Base-by-base conservation (phyloP, 2,113 vertebrate genomes). In the Trogon melanurus region DNA sequence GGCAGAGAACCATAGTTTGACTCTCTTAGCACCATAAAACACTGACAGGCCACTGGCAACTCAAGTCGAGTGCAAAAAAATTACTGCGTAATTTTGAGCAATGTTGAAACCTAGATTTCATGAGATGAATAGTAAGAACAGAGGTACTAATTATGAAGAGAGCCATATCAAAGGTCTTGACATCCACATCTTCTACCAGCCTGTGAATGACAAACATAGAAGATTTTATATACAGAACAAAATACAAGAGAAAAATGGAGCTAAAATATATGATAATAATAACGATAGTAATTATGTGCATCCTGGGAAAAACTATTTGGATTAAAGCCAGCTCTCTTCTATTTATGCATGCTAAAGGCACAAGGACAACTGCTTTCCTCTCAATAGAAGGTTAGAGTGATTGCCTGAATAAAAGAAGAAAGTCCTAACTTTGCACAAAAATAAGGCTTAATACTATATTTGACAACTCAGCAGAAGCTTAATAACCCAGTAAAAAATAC, bases 241-340 rank as follows among this genome's bases (percentile, higher is more conserved):
- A 56, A 73, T 34, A 57, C 5, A 45, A 21, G 25, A 32, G 58
- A 3, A 7, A 87, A 78, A 88, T 47, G 8, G 45, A 89, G 48
- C 30, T 93, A 81, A 89, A 89, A 87, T 51, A 65, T n/a, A n/a
- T n/a, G 41, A 18, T 76, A 58, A 44, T 78, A 41, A 41, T 48
- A 58, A 18, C 73, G 54, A 44, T 78, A 41, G 36, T 48, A 58
- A 82, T 78, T 7, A 50, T 30, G 4, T 57, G 25, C 23, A 78
- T 83, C 51, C 69, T 95, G 67, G 44, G 61, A 87, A 85, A 84
- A 91, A 78, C 26, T 41, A 50, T 23, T 85, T 94, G 83, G 64
- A 93, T 62, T 85, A 90, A 91, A 88, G 85, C 88, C 88, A 91
- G 30, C 38, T 88, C 18, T 78, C 73, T 19, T 91, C 47, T 74